Conservation (phyloP, 1,140 invertebrate species). For the Papilio dardanus region DNA sequence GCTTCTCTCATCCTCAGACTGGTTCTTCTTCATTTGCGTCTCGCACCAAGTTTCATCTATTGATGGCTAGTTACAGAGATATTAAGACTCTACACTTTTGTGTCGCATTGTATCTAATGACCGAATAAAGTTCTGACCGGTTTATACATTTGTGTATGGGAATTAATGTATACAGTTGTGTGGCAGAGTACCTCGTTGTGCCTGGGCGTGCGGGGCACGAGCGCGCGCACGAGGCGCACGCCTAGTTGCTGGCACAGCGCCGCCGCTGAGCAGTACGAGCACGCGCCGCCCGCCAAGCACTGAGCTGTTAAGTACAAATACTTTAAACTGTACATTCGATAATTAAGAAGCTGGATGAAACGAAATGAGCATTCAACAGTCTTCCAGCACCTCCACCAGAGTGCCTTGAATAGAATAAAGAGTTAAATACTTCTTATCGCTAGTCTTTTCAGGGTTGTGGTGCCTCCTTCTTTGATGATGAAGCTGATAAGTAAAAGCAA, state of each 20-base stretch:
- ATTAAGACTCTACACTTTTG: conserved; percentile 2
- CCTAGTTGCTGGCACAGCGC: conserved; percentile 97
- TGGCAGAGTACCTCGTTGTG: conserved; percentile 35
- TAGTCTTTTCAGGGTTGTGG: too few species aligned
- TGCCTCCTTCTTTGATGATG: too few species aligned
- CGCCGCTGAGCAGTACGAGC: conserved; percentile 95
- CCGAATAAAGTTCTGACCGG: too few species aligned
- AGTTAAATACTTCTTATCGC: too few species aligned
- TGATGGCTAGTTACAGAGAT: conserved; percentile 44
- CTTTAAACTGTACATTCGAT: too few species aligned
- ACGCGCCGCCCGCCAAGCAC: conserved; percentile 87
- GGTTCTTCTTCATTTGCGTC: conserved; percentile 40
- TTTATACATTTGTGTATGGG: neutral
- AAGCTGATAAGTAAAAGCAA: too few species aligned
- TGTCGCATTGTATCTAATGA: neutral
- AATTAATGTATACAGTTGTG: conserved; percentile 6
- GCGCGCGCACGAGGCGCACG: conserved; percentile 89
- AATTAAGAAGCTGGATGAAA: too few species aligned
- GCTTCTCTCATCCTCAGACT: conserved; percentile 58
- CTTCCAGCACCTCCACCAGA: too few species aligned
- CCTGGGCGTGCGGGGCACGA: conserved; percentile 85
- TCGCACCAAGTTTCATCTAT: conserved; percentile 63
- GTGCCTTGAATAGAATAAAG: too few species aligned
- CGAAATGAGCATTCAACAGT: too few species aligned
- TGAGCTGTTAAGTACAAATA: conserved; percentile 56